These are phyloP conservation scores for Lamprotornis superbus DNA, from an alignment of 2,113 vertebrate species.

Conservation along the genomic window DNA sequence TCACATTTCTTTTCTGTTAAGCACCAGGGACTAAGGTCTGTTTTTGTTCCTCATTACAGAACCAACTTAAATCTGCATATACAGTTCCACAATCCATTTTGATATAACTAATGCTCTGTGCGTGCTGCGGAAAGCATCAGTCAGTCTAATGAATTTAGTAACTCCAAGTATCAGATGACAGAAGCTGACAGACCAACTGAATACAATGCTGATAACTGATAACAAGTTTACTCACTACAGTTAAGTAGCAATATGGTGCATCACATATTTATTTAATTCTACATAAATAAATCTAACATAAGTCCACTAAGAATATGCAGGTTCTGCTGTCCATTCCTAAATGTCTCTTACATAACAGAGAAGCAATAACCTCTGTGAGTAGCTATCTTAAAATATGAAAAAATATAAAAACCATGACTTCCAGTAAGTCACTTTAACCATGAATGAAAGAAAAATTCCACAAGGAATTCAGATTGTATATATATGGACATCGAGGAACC, in stretches of 20 bases:
- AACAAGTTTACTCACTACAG: not conserved
- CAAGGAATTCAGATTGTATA: not conserved
- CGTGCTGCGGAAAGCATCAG: not conserved
- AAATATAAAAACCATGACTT: not conserved
- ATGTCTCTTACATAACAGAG: not conserved
- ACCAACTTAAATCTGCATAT: not conserved
- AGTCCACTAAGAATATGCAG: not conserved
- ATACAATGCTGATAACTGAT: not conserved
- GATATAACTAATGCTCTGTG: not conserved
- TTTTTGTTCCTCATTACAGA: not conserved
- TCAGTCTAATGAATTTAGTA: not conserved
- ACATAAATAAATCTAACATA: not conserved
- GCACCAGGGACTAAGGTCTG: not conserved
- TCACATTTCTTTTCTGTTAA: not conserved
- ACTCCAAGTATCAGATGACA: not conserved
- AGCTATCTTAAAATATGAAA: not conserved
- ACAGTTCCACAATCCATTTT: not conserved
- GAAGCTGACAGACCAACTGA: not conserved
- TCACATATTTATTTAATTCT: not conserved
- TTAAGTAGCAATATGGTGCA: not conserved
- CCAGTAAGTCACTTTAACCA: not conserved
- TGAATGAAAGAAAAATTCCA: not conserved
- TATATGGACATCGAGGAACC: not conserved
- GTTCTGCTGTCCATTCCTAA: not conserved
- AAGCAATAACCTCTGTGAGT: not conserved